These are phyloP conservation scores for Spheniscus humboldti DNA, from an alignment of 2,797 vertebrate species.

Conservation along the genomic window DNA sequence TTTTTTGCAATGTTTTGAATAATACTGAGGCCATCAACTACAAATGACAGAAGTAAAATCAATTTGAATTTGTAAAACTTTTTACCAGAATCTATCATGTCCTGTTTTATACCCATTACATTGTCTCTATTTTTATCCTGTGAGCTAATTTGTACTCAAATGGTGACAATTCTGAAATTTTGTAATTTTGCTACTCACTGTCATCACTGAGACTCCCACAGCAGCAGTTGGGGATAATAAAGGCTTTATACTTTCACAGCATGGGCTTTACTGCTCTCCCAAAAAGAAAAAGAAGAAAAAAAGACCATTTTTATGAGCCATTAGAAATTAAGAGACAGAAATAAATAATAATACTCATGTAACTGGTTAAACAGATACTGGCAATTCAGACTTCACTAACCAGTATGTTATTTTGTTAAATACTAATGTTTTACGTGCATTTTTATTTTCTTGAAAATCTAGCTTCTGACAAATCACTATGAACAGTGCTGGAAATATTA, in stretches of 20 bases:
- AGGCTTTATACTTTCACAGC: not conserved
- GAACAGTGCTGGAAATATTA: conserved; percentile 99
- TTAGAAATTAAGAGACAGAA: not conserved
- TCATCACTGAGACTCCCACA: not conserved
- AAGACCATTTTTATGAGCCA: not conserved
- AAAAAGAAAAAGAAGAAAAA: not conserved
- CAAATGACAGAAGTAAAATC: not conserved
- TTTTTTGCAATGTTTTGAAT: not conserved
- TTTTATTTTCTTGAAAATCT: conserved; percentile 45
- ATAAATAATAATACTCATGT: not conserved
- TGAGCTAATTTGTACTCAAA: not conserved
- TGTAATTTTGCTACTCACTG: not conserved
- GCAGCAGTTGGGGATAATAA: not conserved
- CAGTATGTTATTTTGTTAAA: not conserved
- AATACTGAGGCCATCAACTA: not conserved
- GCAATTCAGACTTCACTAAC: not conserved
- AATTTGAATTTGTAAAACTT: not conserved
- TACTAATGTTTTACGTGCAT: not conserved
- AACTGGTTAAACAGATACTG: not conserved
- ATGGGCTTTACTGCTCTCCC: not conserved
- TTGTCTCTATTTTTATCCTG: not conserved
- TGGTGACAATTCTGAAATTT: not conserved
- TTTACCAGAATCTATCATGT: not conserved
- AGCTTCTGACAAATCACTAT: conserved; percentile 96
- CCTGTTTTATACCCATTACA: not conserved